Conservation (phyloP, 1,140 invertebrate species). For the Papilio polyxenes region DNA sequence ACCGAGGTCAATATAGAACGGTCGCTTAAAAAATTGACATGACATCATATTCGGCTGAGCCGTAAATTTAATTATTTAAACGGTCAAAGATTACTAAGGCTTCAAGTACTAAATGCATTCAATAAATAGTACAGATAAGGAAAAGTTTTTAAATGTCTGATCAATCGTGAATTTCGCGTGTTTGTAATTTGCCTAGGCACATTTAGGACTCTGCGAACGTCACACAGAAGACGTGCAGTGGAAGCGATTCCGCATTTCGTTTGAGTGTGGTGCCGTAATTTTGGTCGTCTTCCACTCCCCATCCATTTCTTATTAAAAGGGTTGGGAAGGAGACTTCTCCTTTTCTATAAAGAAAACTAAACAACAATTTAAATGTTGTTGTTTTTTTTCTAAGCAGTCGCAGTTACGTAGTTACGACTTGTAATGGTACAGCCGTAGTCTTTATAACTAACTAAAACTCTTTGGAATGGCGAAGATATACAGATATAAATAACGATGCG, state of each 20-base stretch:
- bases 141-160: not conserved
- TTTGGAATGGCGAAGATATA: not conserved
- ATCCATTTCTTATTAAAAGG: no score
- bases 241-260: no score
- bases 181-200: not conserved
- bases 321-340: no score
- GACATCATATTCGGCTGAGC: slow-evolving; percentile 45
- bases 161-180: not conserved
- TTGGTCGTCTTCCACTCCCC: no score
- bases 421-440: not conserved
- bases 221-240: not conserved
- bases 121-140: not conserved
- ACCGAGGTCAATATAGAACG: slow-evolving; percentile 45
- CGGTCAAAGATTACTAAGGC: slow-evolving; percentile 20
- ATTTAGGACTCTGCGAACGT: not conserved
- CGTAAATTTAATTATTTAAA: slow-evolving; percentile 28
- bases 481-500: not conserved
- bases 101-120: not conserved
- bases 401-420: no score
- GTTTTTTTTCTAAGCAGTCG: no score
- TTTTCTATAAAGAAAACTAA: no score
- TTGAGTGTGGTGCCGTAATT: no score
- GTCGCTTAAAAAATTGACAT: slow-evolving; percentile 42
- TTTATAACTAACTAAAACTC: not conserved
- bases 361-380: no score